A percentile compares a stretch with the other conserved stretches of the same genome.
phyloP scores from a whole-genome alignment of 2,797 vertebrate species.

The Aeoliscus strigatus region DNA sequence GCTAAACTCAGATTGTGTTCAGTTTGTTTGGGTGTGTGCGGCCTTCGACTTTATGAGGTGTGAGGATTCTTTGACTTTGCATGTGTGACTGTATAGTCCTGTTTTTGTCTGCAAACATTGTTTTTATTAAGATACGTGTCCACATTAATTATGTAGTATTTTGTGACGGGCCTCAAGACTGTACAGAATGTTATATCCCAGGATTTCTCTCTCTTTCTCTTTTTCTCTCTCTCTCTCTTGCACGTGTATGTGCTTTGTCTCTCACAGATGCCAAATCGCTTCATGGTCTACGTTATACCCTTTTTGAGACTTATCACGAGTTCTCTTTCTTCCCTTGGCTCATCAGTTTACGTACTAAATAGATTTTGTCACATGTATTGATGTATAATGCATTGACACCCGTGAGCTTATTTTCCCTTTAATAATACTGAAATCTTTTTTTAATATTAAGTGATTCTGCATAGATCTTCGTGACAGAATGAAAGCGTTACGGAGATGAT shows the following conservation, averaged over 20 bases:
- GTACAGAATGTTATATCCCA: constrained; percentile 29
- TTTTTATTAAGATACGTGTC: neutral
- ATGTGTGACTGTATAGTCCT: constrained; percentile 15
- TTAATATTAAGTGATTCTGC: constrained; percentile 71
- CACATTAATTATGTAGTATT: constrained; percentile 5
- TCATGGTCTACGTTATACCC: constrained; percentile 37
- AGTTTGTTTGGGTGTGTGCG: constrained; percentile 65
- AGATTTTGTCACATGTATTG: constrained; percentile 71
- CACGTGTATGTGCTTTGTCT: too few species aligned
- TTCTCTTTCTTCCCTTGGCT: constrained; percentile 63
- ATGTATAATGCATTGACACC: constrained; percentile 73
- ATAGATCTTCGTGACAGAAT: constrained; percentile 74
- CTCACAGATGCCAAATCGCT: constrained; percentile 22
- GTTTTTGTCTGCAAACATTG: neutral
- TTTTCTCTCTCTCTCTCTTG: constrained; percentile 1
- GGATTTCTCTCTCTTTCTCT: constrained; percentile 14
- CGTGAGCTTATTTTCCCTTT: constrained; percentile 65
- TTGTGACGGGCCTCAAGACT: constrained; percentile 5
- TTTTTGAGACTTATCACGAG: constrained; percentile 52
- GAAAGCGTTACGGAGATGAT: constrained; percentile 73
- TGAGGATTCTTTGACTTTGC: constrained; percentile 36
- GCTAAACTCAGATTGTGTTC: constrained; percentile 68
- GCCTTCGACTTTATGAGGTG: constrained; percentile 71
- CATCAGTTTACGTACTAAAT: constrained; percentile 75
- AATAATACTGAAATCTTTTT: constrained; percentile 70